Conservation (phyloP, 2,888 invertebrate species). For the Netelia virgata region DNA sequence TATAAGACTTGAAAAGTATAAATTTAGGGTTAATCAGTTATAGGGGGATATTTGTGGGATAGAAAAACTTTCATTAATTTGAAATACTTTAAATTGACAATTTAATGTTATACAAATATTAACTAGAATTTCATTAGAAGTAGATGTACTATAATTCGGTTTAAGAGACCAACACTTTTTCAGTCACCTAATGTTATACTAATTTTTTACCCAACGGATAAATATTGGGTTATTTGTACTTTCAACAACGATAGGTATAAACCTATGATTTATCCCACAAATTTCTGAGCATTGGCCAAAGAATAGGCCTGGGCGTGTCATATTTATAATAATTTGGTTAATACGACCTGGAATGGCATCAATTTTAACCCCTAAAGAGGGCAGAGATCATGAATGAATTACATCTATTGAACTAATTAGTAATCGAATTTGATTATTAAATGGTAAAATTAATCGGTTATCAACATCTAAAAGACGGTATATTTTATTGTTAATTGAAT, state of each 20-base stretch:
- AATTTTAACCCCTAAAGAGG: conserved; percentile 88
- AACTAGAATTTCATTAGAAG: too few relatives aligned
- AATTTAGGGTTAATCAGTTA: conserved; percentile 80
- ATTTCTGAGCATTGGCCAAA: conserved; percentile 94
- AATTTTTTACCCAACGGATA: conserved; percentile 77
- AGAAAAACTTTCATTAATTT: too few relatives aligned
- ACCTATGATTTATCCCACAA: conserved; percentile 92
- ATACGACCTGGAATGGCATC: conserved; percentile 89
- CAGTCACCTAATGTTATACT: conserved; percentile 88
- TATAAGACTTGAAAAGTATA: conserved; percentile 87
- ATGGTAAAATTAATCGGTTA: conserved; percentile 87
- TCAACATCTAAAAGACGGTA: conserved; percentile 89
- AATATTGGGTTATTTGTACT: conserved; percentile 85
- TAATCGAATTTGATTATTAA: conserved; percentile 88
- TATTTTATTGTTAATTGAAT: conserved; percentile 79
- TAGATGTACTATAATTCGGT: too few relatives aligned
- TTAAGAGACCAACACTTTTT: too few relatives aligned
- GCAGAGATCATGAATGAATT: conserved; percentile 89
- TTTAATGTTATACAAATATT: too few relatives aligned
- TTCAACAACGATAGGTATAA: too few relatives aligned
- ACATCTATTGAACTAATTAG: conserved; percentile 88
- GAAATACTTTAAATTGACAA: too few relatives aligned
- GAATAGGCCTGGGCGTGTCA: conserved; percentile 88
- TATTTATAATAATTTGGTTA: conserved; percentile 87
- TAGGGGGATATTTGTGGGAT: too few relatives aligned